Evolutionary conservation across 30 jellyfish, hydroid and myxozoan species (phyloP).

Genomic region (Morbakka virulenta): DNA sequence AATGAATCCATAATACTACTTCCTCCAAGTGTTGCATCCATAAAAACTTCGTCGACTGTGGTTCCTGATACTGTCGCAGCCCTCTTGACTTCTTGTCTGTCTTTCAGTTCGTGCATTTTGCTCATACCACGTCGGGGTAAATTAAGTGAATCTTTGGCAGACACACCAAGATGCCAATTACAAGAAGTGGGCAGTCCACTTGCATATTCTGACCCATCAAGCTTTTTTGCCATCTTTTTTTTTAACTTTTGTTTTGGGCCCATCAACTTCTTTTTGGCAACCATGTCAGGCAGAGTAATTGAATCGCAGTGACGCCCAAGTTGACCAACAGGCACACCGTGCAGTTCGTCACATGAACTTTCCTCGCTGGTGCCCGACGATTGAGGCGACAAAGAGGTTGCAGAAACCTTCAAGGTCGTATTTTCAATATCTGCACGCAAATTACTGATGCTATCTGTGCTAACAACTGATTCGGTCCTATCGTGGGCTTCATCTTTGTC

Average conservation of each 20-base stretch:
- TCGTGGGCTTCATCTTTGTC: no score
- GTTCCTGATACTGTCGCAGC: not conserved
- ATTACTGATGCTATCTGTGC: no score
- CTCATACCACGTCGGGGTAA: slow-evolving; percentile 52
- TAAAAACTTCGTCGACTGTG: not conserved
- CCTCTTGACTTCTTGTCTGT: slow-evolving; percentile 35
- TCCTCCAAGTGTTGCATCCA: slow-evolving; percentile 42
- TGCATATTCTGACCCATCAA: slow-evolving; percentile 22
- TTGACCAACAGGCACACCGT: not conserved
- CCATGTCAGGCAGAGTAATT: not conserved
- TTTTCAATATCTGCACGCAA: no score
- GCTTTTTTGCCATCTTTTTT: slow-evolving; percentile 14
- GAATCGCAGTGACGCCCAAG: slow-evolving; percentile 7
- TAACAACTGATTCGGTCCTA: no score
- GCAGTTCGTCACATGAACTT: no score
- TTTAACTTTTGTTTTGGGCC: not conserved
- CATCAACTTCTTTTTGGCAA: not conserved
- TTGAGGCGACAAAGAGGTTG: no score
- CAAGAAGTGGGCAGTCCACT: slow-evolving; percentile 23
- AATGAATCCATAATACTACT: slow-evolving; percentile 46
- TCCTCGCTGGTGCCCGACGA: no score
- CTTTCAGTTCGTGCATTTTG: slow-evolving; percentile 41
- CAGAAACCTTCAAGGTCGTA: no score
- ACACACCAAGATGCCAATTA: slow-evolving; percentile 33
- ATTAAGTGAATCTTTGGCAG: slow-evolving; percentile 53